Conservation (phyloP, 37 sponge, comb jelly and placozoan species). For the Diacarnus erythraeanus region DNA sequence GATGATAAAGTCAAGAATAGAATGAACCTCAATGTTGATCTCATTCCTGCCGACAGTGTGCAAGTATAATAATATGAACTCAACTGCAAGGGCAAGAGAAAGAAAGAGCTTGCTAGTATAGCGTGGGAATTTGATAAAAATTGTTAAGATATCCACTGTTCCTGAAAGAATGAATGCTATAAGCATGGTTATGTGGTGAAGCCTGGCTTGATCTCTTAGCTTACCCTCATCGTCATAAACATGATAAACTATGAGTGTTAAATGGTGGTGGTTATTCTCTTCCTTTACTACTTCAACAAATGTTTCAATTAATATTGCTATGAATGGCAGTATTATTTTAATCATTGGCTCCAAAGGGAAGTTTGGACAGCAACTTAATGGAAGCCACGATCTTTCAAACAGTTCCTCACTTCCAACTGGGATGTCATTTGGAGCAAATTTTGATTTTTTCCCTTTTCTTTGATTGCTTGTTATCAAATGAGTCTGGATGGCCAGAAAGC, state of each 20-base stretch:
- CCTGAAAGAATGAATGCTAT: conserved; percentile 50
- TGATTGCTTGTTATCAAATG: conserved; percentile 1
- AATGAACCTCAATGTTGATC: conserved; percentile 30
- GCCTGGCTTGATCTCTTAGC: neutral
- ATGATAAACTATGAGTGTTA: neutral
- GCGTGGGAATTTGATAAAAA: conserved; percentile 35
- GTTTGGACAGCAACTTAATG: conserved; percentile 30
- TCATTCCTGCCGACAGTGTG: conserved; percentile 29
- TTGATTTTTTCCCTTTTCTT: neutral
- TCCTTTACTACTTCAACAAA: conserved; percentile 13
- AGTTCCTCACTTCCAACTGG: neutral
- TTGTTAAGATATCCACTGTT: conserved; percentile 31
- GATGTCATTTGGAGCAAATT: neutral
- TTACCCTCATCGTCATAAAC: conserved; percentile 6
- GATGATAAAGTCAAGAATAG: conserved; percentile 30
- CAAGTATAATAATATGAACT: conserved; percentile 55
- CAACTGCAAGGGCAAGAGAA: conserved; percentile 39
- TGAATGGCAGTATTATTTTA: conserved; percentile 38
- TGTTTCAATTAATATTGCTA: conserved; percentile 42
- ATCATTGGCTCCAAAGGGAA: conserved; percentile 47
- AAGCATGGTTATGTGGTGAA: conserved; percentile 62
- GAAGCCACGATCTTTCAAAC: conserved; percentile 45
- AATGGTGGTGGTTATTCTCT: conserved; percentile 3
- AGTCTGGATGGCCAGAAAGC: conserved; percentile 1
- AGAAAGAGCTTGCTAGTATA: conserved; percentile 35